A percentile compares a stretch with the other conserved stretches of the same genome.
phyloP scores from a whole-genome alignment of 2,113 vertebrate species.

The Chunga burmeisteri region DNA sequence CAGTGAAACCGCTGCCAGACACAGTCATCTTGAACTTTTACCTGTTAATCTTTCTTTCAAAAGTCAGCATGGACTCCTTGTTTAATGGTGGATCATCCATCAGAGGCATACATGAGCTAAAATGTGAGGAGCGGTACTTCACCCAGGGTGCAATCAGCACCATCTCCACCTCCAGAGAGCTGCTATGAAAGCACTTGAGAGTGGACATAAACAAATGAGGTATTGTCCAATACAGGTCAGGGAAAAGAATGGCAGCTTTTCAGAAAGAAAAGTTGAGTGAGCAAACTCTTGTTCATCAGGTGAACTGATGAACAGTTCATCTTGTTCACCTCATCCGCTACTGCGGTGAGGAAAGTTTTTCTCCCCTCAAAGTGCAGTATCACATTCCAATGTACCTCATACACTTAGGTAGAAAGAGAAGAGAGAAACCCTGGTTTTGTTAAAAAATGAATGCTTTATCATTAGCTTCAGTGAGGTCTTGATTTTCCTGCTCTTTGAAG shows the following conservation, averaged over 20 bases:
- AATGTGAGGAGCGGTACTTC: background rate
- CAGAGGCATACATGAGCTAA: background rate
- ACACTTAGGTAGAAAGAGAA: background rate
- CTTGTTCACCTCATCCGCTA: background rate
- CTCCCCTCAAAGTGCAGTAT: background rate
- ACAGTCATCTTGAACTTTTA: background rate
- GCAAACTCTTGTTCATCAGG: background rate
- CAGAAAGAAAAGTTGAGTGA: background rate
- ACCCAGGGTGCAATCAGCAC: background rate
- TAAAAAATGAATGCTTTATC: background rate
- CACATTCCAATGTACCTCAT: background rate
- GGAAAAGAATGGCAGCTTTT: background rate
- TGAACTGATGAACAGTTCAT: no score
- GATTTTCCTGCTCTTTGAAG: background rate
- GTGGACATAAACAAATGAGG: background rate
- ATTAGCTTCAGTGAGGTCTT: background rate
- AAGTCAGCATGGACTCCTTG: background rate
- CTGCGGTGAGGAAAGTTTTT: background rate
- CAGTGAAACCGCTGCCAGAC: background rate
- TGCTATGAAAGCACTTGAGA: background rate
- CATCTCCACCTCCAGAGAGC: background rate
- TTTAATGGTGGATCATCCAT: background rate
- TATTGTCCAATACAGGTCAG: background rate
- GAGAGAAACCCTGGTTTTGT: background rate
- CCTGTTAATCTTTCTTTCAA: background rate